Evolutionary conservation across 2,113 vertebrate species (phyloP).

Genomic region (Enhydra lutris): DNA sequence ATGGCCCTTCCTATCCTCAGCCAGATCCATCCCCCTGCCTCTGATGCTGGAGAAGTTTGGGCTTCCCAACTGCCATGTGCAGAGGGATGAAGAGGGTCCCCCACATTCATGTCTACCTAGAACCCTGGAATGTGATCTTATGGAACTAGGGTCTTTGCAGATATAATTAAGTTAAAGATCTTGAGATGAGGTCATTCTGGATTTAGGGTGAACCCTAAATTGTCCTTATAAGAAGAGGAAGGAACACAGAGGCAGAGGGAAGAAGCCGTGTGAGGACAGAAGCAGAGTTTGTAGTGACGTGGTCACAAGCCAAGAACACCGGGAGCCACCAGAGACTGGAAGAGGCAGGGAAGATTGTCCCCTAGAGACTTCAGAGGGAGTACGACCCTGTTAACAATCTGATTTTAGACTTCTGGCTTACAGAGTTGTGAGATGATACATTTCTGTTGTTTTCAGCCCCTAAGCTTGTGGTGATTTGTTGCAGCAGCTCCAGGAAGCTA

Average conservation of each 20-base stretch:
- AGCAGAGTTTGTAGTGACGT: not conserved
- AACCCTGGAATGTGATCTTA: not conserved
- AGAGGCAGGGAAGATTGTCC: not conserved
- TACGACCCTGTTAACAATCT: too few species aligned
- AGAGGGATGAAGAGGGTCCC: not conserved
- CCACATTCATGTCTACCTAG: not conserved
- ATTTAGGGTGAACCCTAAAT: not conserved
- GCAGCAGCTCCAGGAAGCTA: not conserved
- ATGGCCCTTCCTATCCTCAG: not conserved
- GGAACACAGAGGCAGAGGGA: not conserved
- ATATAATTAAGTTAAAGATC: not conserved
- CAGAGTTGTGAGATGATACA: not conserved
- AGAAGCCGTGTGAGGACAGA: not conserved
- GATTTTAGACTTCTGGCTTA: not conserved
- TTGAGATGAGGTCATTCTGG: not conserved
- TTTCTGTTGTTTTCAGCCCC: not conserved
- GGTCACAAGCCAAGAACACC: not conserved
- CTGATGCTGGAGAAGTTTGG: not conserved
- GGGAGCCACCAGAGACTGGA: not conserved
- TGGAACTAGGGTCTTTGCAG: not conserved
- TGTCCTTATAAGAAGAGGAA: not conserved
- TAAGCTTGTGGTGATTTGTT: not conserved
- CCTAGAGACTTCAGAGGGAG: rapidly evolving
- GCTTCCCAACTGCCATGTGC: not conserved
- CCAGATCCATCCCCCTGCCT: not conserved